A percentile compares a stretch with the other conserved stretches of the same genome.
Conservation (phyloP, 2,797 vertebrate genomes). For the Xiphorhynchus erythropygius region DNA sequence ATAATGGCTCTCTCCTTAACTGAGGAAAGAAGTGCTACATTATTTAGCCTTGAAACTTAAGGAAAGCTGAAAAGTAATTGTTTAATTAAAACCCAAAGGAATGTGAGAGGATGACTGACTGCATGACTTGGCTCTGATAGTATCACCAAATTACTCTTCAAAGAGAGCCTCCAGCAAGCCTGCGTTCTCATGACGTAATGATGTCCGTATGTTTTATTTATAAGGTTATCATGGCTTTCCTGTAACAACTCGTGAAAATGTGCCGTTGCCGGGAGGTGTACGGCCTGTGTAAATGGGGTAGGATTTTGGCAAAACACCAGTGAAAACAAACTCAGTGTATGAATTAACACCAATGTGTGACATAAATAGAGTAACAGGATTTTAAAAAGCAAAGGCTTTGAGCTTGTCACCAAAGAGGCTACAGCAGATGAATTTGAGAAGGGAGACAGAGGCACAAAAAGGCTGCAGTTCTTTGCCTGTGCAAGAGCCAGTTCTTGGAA, state of each 20-base stretch:
- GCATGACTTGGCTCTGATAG: background rate
- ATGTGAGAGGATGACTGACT: background rate
- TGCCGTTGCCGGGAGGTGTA: background rate
- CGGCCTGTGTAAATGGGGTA: background rate
- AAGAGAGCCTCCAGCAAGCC: background rate
- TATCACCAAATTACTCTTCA: conserved; percentile 4
- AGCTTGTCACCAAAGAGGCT: background rate
- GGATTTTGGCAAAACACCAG: background rate
- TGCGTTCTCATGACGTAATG: background rate
- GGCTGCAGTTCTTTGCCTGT: background rate
- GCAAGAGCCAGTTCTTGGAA: background rate
- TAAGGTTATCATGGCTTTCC: background rate
- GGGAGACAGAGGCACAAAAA: background rate
- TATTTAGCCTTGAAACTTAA: background rate
- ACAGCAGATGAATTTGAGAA: background rate
- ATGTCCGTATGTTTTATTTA: background rate
- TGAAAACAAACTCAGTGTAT: background rate
- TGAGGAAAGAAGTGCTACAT: background rate
- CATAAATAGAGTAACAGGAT: background rate
- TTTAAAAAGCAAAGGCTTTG: background rate
- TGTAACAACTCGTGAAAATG: background rate
- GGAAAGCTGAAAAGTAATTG: conserved; percentile 27
- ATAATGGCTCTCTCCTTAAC: background rate
- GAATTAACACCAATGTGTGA: background rate
- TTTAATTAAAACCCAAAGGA: conserved; percentile 17